These are phyloP conservation scores for Coranthus polyacanthus DNA, from an alignment of 2,797 vertebrate genomes.

Conservation along the genomic window DNA sequence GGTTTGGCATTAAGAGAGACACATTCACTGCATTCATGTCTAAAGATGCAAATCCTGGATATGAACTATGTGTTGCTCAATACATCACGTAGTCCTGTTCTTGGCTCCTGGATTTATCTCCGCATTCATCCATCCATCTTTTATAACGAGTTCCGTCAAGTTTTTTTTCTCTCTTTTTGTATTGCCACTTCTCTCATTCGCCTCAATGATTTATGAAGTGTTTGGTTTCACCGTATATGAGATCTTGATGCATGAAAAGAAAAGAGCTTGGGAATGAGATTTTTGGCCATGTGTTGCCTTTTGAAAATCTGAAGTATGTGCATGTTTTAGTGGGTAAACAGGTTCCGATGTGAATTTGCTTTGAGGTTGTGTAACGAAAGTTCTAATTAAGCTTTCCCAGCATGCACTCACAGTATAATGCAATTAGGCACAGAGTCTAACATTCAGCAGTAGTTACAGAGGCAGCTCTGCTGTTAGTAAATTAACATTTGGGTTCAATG, in stretches of 20 bases:
- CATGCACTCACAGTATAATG: slow-evolving; percentile 47
- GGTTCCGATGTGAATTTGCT: slow-evolving; percentile 38
- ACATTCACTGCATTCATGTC: slow-evolving; percentile 10
- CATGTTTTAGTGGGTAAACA: slow-evolving; percentile 39
- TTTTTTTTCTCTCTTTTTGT: slow-evolving; percentile 33
- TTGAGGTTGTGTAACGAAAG: slow-evolving; percentile 16
- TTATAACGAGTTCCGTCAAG: slow-evolving; percentile 72
- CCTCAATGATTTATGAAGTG: slow-evolving; percentile 81
- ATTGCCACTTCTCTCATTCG: slow-evolving; percentile 61
- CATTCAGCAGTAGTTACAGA: slow-evolving; percentile 35
- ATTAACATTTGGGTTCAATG: slow-evolving; percentile 54
- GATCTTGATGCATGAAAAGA: slow-evolving; percentile 56
- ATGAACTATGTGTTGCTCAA: slow-evolving; percentile 37
- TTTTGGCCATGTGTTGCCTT: slow-evolving; percentile 30
- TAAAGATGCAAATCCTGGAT: slow-evolving; percentile 19
- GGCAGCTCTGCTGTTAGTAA: slow-evolving; percentile 48
- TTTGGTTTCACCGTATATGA: slow-evolving; percentile 65
- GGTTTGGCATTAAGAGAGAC: slow-evolving; percentile 26
- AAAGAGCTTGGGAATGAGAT: slow-evolving; percentile 32
- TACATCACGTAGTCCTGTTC: slow-evolving; percentile 62
- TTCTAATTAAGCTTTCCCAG: slow-evolving; percentile 40
- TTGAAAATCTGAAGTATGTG: slow-evolving; percentile 20
- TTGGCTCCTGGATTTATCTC: slow-evolving; percentile 69
- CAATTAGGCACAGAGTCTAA: slow-evolving; percentile 53
- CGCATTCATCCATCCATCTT: slow-evolving; percentile 80